Evolutionary conservation across 2,888 invertebrate genomes (phyloP).

Genomic region (Hypomecis punctinalis): DNA sequence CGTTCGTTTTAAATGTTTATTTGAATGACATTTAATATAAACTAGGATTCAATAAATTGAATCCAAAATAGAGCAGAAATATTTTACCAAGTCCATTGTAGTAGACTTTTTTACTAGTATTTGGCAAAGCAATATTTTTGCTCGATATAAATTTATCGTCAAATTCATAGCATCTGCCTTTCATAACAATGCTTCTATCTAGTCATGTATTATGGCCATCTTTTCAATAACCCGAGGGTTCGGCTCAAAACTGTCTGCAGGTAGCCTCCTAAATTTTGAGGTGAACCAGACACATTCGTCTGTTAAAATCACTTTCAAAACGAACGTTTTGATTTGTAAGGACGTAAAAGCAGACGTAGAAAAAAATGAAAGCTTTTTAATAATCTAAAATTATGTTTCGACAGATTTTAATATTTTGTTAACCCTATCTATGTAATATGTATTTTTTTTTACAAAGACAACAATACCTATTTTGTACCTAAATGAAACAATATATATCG

Average conservation of each 20-base stretch:
- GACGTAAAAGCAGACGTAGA: not conserved
- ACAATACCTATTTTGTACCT: too few relatives aligned
- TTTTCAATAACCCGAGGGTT: slow-evolving; percentile 46
- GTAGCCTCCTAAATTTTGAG: slow-evolving; percentile 40
- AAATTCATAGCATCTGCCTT: slow-evolving; percentile 50
- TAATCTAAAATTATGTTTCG: not conserved
- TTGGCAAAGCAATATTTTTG: slow-evolving; percentile 32
- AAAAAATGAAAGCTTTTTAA: too few relatives aligned
- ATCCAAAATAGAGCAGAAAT: not conserved
- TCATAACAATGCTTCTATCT: slow-evolving; percentile 49
- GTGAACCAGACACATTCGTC: slow-evolving; percentile 34
- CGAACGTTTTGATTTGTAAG: slow-evolving; percentile 8
- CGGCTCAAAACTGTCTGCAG: slow-evolving; percentile 38
- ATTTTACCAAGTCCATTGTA: not conserved
- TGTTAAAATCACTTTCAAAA: slow-evolving; percentile 32
- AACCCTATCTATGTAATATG: too few relatives aligned
- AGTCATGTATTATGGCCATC: slow-evolving; percentile 48
- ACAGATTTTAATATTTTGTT: too few relatives aligned
- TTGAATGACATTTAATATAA: too few relatives aligned
- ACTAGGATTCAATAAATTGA: too few relatives aligned
- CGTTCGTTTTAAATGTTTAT: too few relatives aligned
- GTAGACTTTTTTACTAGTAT: slow-evolving; percentile 9
- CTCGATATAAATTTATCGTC: slow-evolving; percentile 39
- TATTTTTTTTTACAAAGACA: too few relatives aligned
- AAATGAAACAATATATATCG: not conserved